Evolutionary conservation across 1,140 invertebrate genomes (phyloP).

Genomic region (Archivesica marissinica): DNA sequence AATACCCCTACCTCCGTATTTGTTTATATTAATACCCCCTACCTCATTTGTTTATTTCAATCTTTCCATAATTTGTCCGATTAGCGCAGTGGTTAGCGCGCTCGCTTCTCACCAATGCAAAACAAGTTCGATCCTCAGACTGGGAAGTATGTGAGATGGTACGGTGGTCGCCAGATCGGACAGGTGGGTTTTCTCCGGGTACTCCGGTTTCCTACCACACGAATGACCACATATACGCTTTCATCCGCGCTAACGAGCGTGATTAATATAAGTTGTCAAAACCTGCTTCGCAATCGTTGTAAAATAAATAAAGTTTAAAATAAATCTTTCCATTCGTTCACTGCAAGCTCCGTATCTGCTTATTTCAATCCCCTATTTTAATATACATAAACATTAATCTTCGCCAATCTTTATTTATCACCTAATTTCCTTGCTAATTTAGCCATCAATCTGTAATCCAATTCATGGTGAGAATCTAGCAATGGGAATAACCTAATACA

Average conservation of each 20-base stretch:
- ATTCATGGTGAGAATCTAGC: not conserved
- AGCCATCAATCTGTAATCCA: slow-evolving; percentile 5
- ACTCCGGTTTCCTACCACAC: too few species aligned
- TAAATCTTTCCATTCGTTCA: not conserved
- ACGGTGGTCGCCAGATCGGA: too few species aligned
- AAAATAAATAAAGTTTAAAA: not conserved
- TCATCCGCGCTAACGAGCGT: not conserved
- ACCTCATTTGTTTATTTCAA: too few species aligned
- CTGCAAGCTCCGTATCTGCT: not conserved
- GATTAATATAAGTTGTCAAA: not conserved
- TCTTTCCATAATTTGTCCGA: too few species aligned
- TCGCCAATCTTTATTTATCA: not conserved
- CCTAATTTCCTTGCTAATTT: not conserved
- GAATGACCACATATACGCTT: too few species aligned
- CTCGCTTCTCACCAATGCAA: too few species aligned
- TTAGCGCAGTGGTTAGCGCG: too few species aligned
- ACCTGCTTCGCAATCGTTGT: not conserved
- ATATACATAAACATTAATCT: not conserved
- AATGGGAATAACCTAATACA: not conserved
- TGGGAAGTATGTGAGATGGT: too few species aligned
- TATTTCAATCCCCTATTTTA: not conserved
- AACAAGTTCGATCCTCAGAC: too few species aligned
- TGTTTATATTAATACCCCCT: too few species aligned
- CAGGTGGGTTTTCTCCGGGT: too few species aligned
- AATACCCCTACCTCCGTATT: too few species aligned